Evolutionary conservation across 92 coral and sea anemone genomes (phyloP).

Genomic region (Zoanthus solanderi): DNA sequence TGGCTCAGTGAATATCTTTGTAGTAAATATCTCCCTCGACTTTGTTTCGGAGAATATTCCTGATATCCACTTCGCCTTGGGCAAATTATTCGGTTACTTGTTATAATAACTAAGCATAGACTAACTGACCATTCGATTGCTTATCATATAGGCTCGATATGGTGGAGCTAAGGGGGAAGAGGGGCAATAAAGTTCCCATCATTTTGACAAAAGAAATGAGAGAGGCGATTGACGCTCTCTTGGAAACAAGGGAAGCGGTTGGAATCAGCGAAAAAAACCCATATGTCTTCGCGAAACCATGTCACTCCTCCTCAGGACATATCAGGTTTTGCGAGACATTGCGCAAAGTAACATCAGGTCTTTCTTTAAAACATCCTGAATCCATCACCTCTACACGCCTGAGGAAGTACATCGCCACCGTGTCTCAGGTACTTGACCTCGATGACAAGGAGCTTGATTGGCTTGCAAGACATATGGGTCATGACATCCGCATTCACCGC

Average conservation of each 20-base stretch:
- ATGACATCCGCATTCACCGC: conserved; percentile 57
- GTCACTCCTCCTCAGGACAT: background rate
- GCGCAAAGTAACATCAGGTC: background rate
- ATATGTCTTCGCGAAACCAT: background rate
- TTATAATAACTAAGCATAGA: background rate
- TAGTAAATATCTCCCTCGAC: too few species aligned
- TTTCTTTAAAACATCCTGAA: background rate
- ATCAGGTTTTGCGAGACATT: too few species aligned
- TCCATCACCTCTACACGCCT: background rate
- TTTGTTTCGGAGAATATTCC: too few species aligned
- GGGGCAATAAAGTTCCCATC: background rate
- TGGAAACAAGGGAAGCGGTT: background rate
- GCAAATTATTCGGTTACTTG: background rate
- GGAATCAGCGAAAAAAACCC: background rate
- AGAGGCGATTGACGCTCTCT: background rate
- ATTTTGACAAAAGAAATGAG: background rate
- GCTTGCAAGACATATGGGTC: conserved; percentile 58
- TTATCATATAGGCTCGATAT: too few species aligned
- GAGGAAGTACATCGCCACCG: background rate
- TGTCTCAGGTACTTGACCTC: background rate
- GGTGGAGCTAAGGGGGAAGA: background rate
- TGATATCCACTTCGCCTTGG: too few species aligned
- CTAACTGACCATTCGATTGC: background rate
- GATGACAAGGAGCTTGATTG: conserved; percentile 18
- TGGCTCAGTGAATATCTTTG: too few species aligned